phyloP scores from a whole-genome alignment of 1,140 invertebrate species.

The Cydia amplana region DNA sequence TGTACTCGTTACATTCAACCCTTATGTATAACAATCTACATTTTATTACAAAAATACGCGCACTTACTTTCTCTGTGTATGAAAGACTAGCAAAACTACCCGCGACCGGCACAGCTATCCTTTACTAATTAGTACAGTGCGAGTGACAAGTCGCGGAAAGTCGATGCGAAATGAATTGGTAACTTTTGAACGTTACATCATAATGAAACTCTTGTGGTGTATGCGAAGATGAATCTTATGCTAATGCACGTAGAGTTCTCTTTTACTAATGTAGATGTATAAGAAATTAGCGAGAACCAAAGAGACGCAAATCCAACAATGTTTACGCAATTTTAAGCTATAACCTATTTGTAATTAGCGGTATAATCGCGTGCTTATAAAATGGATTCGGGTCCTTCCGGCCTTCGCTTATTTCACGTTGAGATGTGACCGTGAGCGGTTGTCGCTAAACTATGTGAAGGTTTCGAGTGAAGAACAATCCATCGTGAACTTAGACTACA shows the following conservation, averaged over 20 bases:
- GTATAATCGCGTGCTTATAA: too few relatives aligned
- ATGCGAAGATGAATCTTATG: too few relatives aligned
- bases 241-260: too few relatives aligned
- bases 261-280: neutral
- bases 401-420: too few relatives aligned
- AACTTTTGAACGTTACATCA: neutral
- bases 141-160: neutral
- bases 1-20: neutral
- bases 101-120: neutral
- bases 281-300: neutral
- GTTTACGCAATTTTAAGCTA: too few relatives aligned
- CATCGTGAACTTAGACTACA: too few relatives aligned
- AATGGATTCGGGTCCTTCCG: too few relatives aligned
- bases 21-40: slow-evolving; percentile 3
- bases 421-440: too few relatives aligned
- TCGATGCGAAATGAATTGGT: neutral
- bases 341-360: too few relatives aligned
- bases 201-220: neutral
- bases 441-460: too few relatives aligned
- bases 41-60: neutral
- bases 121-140: neutral
- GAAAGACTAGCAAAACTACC: slow-evolving; percentile 6
- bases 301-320: too few relatives aligned
- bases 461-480: too few relatives aligned
- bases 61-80: neutral